Evolutionary conservation across 2,888 invertebrate species (phyloP).

Genomic region (Ethmia dodecea): DNA sequence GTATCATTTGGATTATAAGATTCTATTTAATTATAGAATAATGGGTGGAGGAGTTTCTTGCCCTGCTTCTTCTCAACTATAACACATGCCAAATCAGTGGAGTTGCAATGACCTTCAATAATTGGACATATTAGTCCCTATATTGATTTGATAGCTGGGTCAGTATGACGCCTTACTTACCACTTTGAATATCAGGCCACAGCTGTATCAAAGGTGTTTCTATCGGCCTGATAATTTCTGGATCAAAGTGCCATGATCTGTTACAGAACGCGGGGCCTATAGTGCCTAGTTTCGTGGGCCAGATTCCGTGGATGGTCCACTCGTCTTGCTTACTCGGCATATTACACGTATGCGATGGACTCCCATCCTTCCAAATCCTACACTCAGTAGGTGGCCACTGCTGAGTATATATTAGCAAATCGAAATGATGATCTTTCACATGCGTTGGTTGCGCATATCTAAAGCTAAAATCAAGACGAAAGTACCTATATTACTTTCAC

Average conservation of each 20-base stretch:
- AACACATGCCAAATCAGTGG: too few relatives aligned
- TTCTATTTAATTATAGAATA: too few relatives aligned
- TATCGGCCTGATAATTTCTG: slow-evolving; percentile 77
- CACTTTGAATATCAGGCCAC: slow-evolving; percentile 86
- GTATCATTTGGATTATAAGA: too few relatives aligned
- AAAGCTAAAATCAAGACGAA: slow-evolving; percentile 22
- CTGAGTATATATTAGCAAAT: slow-evolving; percentile 88
- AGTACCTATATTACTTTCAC: neutral
- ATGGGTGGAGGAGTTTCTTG: too few relatives aligned
- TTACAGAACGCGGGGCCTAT: slow-evolving; percentile 86
- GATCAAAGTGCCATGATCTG: slow-evolving; percentile 81
- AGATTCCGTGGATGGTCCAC: slow-evolving; percentile 91
- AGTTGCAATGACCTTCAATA: too few relatives aligned
- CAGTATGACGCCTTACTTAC: too few relatives aligned
- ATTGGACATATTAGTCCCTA: too few relatives aligned
- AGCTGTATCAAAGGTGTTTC: slow-evolving; percentile 72
- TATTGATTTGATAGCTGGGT: too few relatives aligned
- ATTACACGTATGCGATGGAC: slow-evolving; percentile 78
- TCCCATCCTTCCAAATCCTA: slow-evolving; percentile 81
- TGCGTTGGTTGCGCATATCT: slow-evolving; percentile 17
- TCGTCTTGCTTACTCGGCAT: slow-evolving; percentile 78
- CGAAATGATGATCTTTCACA: slow-evolving; percentile 52
- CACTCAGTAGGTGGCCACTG: slow-evolving; percentile 85
- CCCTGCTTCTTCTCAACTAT: too few relatives aligned
- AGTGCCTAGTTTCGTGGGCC: slow-evolving; percentile 85